Evolutionary conservation across 1,140 invertebrate species (phyloP).

Genomic region (Zaprionus lachaisei): DNA sequence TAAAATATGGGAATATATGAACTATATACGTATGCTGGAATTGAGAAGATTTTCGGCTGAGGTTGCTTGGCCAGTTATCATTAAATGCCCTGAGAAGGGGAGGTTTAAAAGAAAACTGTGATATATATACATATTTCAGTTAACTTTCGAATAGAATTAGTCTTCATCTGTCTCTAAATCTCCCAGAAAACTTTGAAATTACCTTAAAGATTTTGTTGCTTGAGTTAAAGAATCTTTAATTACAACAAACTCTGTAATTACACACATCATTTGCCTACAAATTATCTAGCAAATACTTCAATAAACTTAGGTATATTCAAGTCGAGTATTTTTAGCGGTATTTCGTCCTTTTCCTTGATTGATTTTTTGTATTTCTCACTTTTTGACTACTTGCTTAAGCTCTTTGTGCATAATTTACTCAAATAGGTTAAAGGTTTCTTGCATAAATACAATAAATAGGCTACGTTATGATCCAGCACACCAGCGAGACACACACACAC

Average conservation of each 20-base stretch:
- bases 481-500: not conserved
- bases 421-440: constrained; percentile 4
- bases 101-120: no score
- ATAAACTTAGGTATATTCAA: not conserved
- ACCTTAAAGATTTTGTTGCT: no score
- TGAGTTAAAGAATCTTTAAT: not conserved
- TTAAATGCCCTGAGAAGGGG: no score
- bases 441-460: not conserved
- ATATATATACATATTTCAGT: no score
- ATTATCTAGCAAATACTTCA: no score
- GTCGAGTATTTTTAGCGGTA: not conserved
- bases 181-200: not conserved
- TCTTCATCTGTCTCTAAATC: not conserved
- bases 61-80: no score
- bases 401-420: not conserved
- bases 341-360: no score
- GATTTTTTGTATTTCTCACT: no score
- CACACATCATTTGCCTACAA: not conserved
- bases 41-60: not conserved
- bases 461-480: not conserved
- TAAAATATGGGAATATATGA: not conserved
- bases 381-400: constrained; percentile 2
- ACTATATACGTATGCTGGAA: not conserved
- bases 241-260: not conserved
- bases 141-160: no score